These are phyloP conservation scores for Ataeniobius toweri DNA, from an alignment of 2,797 vertebrate genomes.

Conservation along the genomic window DNA sequence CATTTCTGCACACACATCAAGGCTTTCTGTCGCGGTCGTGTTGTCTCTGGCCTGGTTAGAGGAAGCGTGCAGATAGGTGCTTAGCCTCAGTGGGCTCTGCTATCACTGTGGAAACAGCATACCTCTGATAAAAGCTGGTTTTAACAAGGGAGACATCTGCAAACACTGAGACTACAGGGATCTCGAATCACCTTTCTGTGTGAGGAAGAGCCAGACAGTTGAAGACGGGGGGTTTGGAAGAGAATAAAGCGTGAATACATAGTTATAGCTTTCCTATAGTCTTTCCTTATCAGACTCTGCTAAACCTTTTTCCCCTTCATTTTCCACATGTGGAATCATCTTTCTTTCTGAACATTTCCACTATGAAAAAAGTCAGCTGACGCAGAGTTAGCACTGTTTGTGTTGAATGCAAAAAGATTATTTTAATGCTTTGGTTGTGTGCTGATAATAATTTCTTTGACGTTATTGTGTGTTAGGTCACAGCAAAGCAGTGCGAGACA, in stretches of 20 bases:
- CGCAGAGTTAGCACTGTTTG: neutral
- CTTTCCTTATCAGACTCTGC: constrained; percentile 24
- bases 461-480: constrained; percentile 81
- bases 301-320: constrained; percentile 29
- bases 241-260: constrained; percentile 27
- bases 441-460: constrained; percentile 21
- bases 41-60: constrained; percentile 25
- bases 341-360: constrained; percentile 14
- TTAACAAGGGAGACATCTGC: constrained; percentile 46
- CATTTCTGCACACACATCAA: constrained; percentile 8
- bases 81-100: constrained; percentile 45
- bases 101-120: constrained; percentile 60
- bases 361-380: constrained; percentile 18
- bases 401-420: constrained; percentile 3
- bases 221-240: constrained; percentile 28
- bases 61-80: constrained; percentile 20
- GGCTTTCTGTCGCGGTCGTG: constrained; percentile 9
- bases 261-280: neutral
- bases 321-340: constrained; percentile 11
- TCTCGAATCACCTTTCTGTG: constrained; percentile 36
- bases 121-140: constrained; percentile 54
- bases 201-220: constrained; percentile 30
- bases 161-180: constrained; percentile 33
- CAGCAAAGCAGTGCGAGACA: constrained; percentile 96
- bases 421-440: constrained; percentile 3